Conservation (phyloP, 2,113 vertebrate genomes). For the Sitta europaea region DNA sequence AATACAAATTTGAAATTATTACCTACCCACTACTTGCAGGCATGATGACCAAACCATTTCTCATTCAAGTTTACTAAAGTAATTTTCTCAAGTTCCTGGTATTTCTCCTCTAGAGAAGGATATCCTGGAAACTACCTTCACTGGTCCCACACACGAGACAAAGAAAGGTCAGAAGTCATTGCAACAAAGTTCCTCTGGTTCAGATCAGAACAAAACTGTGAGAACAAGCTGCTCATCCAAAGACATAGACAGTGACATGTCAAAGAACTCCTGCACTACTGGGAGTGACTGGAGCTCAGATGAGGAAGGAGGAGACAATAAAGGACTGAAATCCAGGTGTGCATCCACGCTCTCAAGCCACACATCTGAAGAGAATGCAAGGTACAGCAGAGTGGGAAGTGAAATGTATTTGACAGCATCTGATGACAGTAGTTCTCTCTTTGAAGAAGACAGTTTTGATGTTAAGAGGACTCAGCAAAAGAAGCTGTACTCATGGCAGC, state of each 20-base stretch:
- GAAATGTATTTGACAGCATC: conserved; percentile 89
- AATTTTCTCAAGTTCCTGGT: conserved; percentile 16
- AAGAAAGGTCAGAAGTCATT: conserved; percentile 58
- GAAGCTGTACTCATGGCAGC: conserved; percentile 74
- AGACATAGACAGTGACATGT: conserved; percentile 39
- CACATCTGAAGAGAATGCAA: conserved; percentile 75
- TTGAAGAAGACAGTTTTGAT: conserved; percentile 83
- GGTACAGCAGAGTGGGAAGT: conserved; percentile 77
- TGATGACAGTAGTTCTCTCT: conserved; percentile 91
- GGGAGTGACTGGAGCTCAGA: conserved; percentile 80
- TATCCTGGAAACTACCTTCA: conserved; percentile 60
- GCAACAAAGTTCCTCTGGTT: conserved; percentile 31
- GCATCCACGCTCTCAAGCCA: conserved; percentile 76
- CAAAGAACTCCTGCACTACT: conserved; percentile 67
- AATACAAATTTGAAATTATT: background rate
- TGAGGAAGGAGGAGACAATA: conserved; percentile 67
- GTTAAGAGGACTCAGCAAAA: conserved; percentile 73
- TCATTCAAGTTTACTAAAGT: conserved; percentile 10
- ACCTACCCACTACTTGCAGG: background rate
- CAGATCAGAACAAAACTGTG: conserved; percentile 56
- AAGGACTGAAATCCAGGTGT: conserved; percentile 68
- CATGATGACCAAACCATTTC: background rate
- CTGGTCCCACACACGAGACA: conserved; percentile 44
- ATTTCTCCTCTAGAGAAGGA: conserved; percentile 73
- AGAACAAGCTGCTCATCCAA: conserved; percentile 51